A percentile compares a stretch with the other conserved stretches of the same genome.
Evolutionary conservation across 2,888 invertebrate species (phyloP).

Genomic region (Drosophila stalkeri): DNA sequence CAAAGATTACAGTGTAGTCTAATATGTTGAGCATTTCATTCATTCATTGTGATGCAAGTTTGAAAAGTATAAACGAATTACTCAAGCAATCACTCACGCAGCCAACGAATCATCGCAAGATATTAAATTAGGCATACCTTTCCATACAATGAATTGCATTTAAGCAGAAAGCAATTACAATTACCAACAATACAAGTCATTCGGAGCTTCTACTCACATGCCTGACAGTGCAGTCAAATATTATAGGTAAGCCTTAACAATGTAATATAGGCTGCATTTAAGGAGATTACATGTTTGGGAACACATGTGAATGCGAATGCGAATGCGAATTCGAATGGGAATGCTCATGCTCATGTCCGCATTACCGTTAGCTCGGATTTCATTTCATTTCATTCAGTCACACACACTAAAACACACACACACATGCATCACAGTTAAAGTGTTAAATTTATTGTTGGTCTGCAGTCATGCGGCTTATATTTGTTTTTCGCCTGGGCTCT

Average conservation of each 20-base stretch:
- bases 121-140: not conserved
- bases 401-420: not conserved
- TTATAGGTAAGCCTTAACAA: not conserved
- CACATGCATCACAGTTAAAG: conserved; percentile 63
- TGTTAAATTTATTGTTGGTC: conserved; percentile 78
- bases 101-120: not conserved
- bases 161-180: not conserved
- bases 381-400: conserved; percentile 39
- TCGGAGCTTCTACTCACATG: not conserved
- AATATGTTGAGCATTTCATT: not conserved
- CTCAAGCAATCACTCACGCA: too few species aligned
- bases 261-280: conserved; percentile 20
- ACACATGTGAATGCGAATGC: conserved; percentile 17
- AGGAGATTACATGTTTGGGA: conserved; percentile 44
- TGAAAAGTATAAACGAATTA: too few species aligned
- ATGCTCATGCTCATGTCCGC: too few species aligned
- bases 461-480: conserved; percentile 70
- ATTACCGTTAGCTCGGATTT: conserved; percentile 41
- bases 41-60: not conserved
- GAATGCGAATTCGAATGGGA: conserved; percentile 6
- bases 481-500: conserved; percentile 63
- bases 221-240: conserved; percentile 4
- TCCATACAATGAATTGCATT: not conserved
- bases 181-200: conserved; percentile 7
- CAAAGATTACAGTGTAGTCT: not conserved